Conservation (phyloP, 2,888 invertebrate genomes). For the Hylaea fasciaria region DNA sequence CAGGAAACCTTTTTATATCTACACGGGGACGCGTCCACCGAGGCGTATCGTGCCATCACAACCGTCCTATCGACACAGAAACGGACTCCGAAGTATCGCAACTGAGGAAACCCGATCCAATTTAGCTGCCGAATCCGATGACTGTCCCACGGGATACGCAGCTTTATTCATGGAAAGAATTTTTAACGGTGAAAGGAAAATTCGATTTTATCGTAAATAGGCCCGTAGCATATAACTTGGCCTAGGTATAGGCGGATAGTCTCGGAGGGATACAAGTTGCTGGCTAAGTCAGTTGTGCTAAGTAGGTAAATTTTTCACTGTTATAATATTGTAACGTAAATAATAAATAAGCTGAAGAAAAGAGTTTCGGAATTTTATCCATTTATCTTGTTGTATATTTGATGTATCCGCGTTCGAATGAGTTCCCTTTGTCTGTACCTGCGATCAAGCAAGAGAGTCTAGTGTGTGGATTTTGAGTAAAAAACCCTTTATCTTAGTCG, state of each 20-base stretch:
- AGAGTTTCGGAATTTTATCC: too few species aligned
- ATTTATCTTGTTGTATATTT: too few species aligned
- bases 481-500: too few species aligned
- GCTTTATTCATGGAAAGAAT: conserved; percentile 74
- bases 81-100: conserved; percentile 65
- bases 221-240: conserved; percentile 12
- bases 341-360: too few species aligned
- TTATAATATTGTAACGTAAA: too few species aligned
- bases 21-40: conserved; percentile 38
- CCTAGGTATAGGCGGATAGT: conserved; percentile 7
- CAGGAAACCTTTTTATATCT: conserved; percentile 12
- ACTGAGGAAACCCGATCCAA: conserved; percentile 73
- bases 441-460: too few species aligned
- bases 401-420: too few species aligned
- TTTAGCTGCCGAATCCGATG: conserved; percentile 73
- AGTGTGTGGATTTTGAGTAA: too few species aligned
- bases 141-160: conserved; percentile 68
- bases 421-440: too few species aligned
- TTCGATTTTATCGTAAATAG: conserved; percentile 55
- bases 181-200: conserved; percentile 63
- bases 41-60: conserved; percentile 48
- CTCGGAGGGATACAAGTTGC: conserved; percentile 12
- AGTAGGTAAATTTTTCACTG: background rate
- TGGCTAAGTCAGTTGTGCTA: background rate
- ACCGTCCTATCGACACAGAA: conserved; percentile 45